A percentile compares a stretch with the other conserved stretches of the same genome.
These are phyloP conservation scores for Phrynocephalus vlangalii DNA, from an alignment of 2,797 vertebrate species.

Conservation along the genomic window DNA sequence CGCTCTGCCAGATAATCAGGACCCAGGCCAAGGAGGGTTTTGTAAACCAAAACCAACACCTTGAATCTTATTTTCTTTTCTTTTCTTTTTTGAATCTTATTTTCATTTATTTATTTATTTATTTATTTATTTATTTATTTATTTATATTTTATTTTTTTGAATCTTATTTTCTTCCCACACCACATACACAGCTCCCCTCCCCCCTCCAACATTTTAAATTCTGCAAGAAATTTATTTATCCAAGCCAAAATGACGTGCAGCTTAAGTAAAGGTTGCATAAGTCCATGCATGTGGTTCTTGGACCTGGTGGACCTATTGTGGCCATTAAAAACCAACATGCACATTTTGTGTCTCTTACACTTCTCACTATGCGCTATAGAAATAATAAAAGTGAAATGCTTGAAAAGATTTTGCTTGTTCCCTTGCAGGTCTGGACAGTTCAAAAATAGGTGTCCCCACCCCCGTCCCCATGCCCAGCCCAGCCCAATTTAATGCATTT, in stretches of 20 bases:
- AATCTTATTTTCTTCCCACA: background rate
- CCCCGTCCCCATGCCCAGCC: too few relatives aligned
- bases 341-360: background rate
- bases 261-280: background rate
- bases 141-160: too few relatives aligned
- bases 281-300: background rate
- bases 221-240: background rate
- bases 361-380: too few relatives aligned
- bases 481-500: background rate
- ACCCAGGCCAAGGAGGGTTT: too few relatives aligned
- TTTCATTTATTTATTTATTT: too few relatives aligned
- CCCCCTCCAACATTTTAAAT: background rate
- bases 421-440: background rate
- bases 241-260: background rate
- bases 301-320: background rate
- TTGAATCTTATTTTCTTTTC: too few relatives aligned
- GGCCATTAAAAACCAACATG: background rate
- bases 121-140: too few relatives aligned
- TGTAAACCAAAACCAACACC: too few relatives aligned
- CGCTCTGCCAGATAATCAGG: too few relatives aligned
- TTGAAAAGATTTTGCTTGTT: background rate
- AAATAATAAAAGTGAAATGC: too few relatives aligned
- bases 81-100: too few relatives aligned
- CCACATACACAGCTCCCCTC: background rate
- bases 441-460: too few relatives aligned